Conservation (phyloP, 1,140 invertebrate species). For the Scylla paramamosain region DNA sequence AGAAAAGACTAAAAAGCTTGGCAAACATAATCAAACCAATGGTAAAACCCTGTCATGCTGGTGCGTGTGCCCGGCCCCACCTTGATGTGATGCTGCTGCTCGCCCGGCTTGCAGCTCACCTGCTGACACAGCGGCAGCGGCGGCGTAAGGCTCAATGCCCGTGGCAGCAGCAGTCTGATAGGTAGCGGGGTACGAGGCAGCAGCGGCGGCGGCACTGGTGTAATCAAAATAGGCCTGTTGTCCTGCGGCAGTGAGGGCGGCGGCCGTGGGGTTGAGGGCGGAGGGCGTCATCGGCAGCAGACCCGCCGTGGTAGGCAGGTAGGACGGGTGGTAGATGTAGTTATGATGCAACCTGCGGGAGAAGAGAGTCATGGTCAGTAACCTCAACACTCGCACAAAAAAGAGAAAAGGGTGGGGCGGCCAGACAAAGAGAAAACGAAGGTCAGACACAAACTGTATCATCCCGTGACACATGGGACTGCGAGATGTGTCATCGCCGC, state of each 20-base stretch:
- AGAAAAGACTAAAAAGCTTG: background rate
- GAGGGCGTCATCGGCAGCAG: constrained; percentile 49
- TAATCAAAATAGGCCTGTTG: constrained; percentile 66
- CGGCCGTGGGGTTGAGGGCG: constrained; percentile 53
- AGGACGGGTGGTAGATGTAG: constrained; percentile 63
- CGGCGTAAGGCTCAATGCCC: constrained; percentile 59
- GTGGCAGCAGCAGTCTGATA: constrained; percentile 63
- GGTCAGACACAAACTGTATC: too few relatives aligned
- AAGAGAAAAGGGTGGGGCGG: background rate
- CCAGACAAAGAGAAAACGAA: too few relatives aligned
- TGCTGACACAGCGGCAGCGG: constrained; percentile 57
- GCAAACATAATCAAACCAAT: background rate
- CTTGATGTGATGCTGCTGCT: constrained; percentile 1
- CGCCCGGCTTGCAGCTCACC: constrained; percentile 34
- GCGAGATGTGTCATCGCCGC: too few relatives aligned
- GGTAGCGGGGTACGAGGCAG: constrained; percentile 45
- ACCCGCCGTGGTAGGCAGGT: constrained; percentile 60
- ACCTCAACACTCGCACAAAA: background rate
- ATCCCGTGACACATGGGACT: too few relatives aligned
- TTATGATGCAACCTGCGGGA: constrained; percentile 54
- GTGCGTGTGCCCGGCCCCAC: background rate
- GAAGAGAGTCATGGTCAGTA: background rate
- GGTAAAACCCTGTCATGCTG: background rate
- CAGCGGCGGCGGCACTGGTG: constrained; percentile 46
- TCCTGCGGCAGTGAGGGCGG: constrained; percentile 46